Base-by-base conservation (phyloP, 35 echinoderm and acorn worm genomes). In the Holothuria glaberrima region DNA sequence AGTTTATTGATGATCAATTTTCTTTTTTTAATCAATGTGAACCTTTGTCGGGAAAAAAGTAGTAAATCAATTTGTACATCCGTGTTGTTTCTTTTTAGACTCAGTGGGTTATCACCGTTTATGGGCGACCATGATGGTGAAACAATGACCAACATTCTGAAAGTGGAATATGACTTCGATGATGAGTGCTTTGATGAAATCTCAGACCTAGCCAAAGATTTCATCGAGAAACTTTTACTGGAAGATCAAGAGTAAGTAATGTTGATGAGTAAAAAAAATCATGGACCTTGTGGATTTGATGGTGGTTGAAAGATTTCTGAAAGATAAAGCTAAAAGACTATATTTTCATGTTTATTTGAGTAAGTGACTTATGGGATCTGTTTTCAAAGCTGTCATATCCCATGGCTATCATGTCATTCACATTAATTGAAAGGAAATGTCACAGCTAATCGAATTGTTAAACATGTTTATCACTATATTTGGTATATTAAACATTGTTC, bases 121-220 rank as follows among this genome's bases (percentile, higher is more conserved):
- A 95, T 99, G 97, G 97, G 97, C 34, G 97, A 99, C 83, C 86
- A 94, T 81, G 97, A 99, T 60, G 97, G 90, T 52, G 97, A 99
- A 66, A 99, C 97, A 28, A 90, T 99, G 93, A 93, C 87, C 41
- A 99, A 99, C 78, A 93, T 99, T 58, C 82, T 91, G 16, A 91
- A 94, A 63, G 84, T 90, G 62, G 93, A 94, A 57, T 99, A 92
- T 90, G 97, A 99, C 72, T 95, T 94, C 69, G 97, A 99, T 26
- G 97, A 99, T 76, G 97, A 99, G 46, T 93, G 87, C 59, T 99
- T 98, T 74, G 93, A 99, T 89, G 97, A 99, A 18, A 99, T 99
- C 88, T 93, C 93, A 68, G 97, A 99, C 83, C 25, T 64, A 28
- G 81, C 97, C 30, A 99, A 95, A 88, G 75, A 99, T 44, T 99